Percentiles rank a stretch among this genome's conserved stretches.
Evolutionary conservation across 2,888 invertebrate species (phyloP).

Genomic region (Conomelus anceps): DNA sequence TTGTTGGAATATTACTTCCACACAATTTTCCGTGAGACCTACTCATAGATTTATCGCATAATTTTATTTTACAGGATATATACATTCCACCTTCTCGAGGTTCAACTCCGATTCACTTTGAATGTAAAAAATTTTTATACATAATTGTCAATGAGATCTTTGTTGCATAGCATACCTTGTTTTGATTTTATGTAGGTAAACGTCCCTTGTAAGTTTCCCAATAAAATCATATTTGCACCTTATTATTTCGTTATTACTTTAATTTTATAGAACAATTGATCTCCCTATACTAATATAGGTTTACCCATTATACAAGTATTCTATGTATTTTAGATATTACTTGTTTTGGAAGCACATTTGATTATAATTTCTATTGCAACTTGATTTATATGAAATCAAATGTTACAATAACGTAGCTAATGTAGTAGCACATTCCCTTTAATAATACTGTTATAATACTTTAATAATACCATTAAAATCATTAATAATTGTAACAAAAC

Average conservation of each 20-base stretch:
- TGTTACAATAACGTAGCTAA: no score
- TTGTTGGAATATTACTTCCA: no score
- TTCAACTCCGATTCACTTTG: background rate
- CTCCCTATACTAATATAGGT: background rate
- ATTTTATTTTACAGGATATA: background rate
- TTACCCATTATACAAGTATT: no score
- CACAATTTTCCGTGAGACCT: no score
- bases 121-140: background rate
- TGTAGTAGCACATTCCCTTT: no score
- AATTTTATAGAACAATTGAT: background rate
- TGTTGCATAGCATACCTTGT: background rate
- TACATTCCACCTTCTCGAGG: background rate
- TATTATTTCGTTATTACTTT: background rate
- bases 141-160: background rate
- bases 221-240: background rate
- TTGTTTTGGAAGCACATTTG: no score
- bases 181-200: background rate
- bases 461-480: no score
- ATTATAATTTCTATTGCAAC: no score
- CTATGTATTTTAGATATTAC: no score
- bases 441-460: no score
- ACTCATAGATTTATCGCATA: background rate
- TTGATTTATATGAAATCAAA: no score
- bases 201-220: background rate
- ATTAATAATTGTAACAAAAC: no score